Base-by-base conservation (phyloP, 2,888 invertebrate species). In the Drosophila nr. perissopoda region DNA sequence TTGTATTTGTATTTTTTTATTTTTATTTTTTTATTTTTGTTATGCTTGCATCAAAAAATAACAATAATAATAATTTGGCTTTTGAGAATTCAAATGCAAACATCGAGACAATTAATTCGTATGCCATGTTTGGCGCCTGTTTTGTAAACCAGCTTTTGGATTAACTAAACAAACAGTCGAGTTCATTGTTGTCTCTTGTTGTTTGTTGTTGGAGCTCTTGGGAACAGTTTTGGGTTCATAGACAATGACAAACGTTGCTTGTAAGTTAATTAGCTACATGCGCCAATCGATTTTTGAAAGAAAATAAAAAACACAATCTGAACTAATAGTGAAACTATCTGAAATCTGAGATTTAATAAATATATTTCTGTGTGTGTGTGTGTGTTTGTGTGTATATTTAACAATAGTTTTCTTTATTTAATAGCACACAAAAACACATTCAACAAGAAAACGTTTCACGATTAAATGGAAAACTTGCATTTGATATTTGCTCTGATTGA, bases 121-220 rank as follows among this genome's bases (percentile, higher is more conserved):
- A 76, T 69, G 73, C 88, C 88, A 83, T 85, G 86, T 85, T 85
- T 85, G 88, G 88, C 79, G 85, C 77, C 79, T 77, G 88, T 79
- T 81, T 74, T 77, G 76, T 74, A 83, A 88, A 88, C 85, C 81
- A 79, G 88, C 79, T 85, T 81, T 74, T 66, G 79, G 79, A 73
- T 83, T 81, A 86, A 72, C 75, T 75, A 86, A 85, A 76, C 81
- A 85, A 83, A 85, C 74, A 78, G 57, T 71, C 40, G 57, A 63
- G 59, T 33, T 46, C 60, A 70, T 76, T 80, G 70, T 76, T 67
- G 33, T 11, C 1, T 64, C 38, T 59, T 62, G 58, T 36, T 66
- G 27, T 34, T 62, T 58, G 40, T n/a, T 66, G 34, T 16, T 73
- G 53, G n/a, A 59, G 64, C 51, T 64, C 54, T 65, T 70, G 53